Evolutionary conservation across 2,888 invertebrate species (phyloP), one percentile per base, ranked within the genome.

Genomic region (Nasonia oneida): DNA sequence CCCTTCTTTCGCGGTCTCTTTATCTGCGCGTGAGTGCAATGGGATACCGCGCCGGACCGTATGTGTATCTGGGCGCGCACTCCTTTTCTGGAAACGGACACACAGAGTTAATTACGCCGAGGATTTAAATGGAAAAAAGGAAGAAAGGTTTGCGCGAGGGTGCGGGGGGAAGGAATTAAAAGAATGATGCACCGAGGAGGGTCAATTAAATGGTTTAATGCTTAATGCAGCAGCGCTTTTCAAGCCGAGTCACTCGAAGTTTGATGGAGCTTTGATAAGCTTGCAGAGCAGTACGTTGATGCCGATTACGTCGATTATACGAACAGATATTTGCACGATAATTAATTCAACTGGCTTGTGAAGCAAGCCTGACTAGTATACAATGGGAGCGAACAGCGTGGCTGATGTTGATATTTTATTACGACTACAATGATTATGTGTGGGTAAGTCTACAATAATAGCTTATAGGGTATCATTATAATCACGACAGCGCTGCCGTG

Each of bases 71-170:
- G 29, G 29, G 14, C 23, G 47, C 71, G 47, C 61, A 18, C 67
- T 18, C 53, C 79, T 84, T 83, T 83, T 77, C 77, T 71, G 83
- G 83, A 77, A 83, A 77, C 29, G 37, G 53, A 37, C 81, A 37
- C 33, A 50, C 33, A 53, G 53, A 76, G 78, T 83, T 83, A 83
- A 83, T 83, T 83, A 79, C 75, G 53, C 61, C 37, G 75, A 74
- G 37, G 53, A 47, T 74, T 80, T 53, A 84, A 80, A 79, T 75
- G 78, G 14, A 15, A 64, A 61, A 74, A 64, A 29, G 57, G 61
- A 10, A 10, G 64, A n/a, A 1, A n/a, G 3, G n/a, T 14, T 5
- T 61, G 6, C 4, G 64, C 64, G 29, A 61, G 37, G 15, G 37
- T 57, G 37, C 5, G 50, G 12, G 10, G 29, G 10, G 74, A 8